A percentile compares a stretch with the other conserved stretches of the same genome.
Conservation (phyloP, 2,797 vertebrate genomes). For the Sebastes dallii region DNA sequence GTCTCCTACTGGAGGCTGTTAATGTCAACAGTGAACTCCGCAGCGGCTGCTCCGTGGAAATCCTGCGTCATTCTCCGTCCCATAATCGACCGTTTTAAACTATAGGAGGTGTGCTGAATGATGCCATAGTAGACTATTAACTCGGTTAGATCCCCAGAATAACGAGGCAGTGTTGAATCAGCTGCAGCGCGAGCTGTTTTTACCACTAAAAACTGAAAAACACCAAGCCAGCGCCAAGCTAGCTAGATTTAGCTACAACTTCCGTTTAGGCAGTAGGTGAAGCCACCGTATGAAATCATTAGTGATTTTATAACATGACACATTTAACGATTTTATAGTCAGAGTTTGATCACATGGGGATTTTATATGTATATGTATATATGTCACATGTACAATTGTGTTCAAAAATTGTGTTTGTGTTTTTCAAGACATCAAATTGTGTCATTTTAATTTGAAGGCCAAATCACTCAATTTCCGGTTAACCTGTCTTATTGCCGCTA, state of each 20-base stretch:
- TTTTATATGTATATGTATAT: neutral
- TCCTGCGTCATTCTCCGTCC: constrained; percentile 46
- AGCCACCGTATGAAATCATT: neutral
- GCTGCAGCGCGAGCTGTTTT: constrained; percentile 3
- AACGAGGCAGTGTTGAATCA: neutral
- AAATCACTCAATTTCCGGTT: neutral
- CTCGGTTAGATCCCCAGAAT: fast-evolving
- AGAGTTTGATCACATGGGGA: neutral
- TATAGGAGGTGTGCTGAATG: fast-evolving
- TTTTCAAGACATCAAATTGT: fast-evolving
- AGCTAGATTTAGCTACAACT: neutral
- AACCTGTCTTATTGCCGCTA: fast-evolving
- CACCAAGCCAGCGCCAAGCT: neutral
- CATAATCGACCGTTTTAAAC: neutral
- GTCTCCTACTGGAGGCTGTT: constrained; percentile 36
- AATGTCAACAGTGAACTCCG: constrained; percentile 56
- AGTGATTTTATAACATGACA: fast-evolving
- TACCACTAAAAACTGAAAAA: neutral
- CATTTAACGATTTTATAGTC: neutral
- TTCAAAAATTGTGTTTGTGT: neutral
- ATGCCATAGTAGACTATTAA: fast-evolving
- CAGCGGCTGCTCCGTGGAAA: constrained; percentile 3
- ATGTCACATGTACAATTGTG: neutral
- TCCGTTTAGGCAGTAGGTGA: constrained; percentile 14
- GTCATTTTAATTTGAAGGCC: constrained; percentile 19